Percentiles rank a stretch among this genome's conserved stretches.
Conservation (phyloP, 2,888 invertebrate species). For the Caenorhabditis drosophilae region DNA sequence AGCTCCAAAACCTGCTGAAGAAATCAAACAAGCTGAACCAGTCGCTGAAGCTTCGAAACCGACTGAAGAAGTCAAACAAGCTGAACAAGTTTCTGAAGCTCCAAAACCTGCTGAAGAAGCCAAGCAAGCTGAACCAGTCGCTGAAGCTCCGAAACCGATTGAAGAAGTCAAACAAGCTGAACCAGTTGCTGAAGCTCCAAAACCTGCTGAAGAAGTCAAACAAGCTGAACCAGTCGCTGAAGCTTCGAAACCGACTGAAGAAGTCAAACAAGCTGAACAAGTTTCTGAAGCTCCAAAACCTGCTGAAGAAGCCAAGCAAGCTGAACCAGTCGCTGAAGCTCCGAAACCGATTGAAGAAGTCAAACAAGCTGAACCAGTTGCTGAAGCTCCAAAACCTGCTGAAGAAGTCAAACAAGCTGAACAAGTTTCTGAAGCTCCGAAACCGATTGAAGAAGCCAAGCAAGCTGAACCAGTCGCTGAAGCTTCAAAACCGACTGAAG, state of each 20-base stretch:
- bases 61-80: slow-evolving; percentile 1
- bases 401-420: slow-evolving; percentile 1
- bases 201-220: slow-evolving; percentile 6
- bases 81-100: slow-evolving; percentile 7
- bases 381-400: slow-evolving; percentile 2
- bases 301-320: slow-evolving; percentile 3
- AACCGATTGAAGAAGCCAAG: not conserved
- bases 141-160: slow-evolving; percentile 4
- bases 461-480: slow-evolving; percentile 14
- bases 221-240: not conserved
- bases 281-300: slow-evolving; percentile 7
- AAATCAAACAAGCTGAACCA: not conserved
- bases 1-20: slow-evolving; percentile 1
- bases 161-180: not conserved
- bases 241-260: slow-evolving; percentile 3
- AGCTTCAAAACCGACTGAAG: slow-evolving; percentile 3
- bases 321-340: slow-evolving; percentile 3
- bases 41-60: slow-evolving; percentile 3
- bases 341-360: slow-evolving; percentile 1
- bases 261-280: slow-evolving; percentile 5
- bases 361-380: slow-evolving; percentile 4
- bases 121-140: slow-evolving; percentile 10
- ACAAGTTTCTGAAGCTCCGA: not conserved
- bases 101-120: too few species aligned
- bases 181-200: slow-evolving; percentile 9